Evolutionary conservation across 2,888 invertebrate species (phyloP), one percentile per base, ranked within the genome.

Genomic region (Drosophila atripex): DNA sequence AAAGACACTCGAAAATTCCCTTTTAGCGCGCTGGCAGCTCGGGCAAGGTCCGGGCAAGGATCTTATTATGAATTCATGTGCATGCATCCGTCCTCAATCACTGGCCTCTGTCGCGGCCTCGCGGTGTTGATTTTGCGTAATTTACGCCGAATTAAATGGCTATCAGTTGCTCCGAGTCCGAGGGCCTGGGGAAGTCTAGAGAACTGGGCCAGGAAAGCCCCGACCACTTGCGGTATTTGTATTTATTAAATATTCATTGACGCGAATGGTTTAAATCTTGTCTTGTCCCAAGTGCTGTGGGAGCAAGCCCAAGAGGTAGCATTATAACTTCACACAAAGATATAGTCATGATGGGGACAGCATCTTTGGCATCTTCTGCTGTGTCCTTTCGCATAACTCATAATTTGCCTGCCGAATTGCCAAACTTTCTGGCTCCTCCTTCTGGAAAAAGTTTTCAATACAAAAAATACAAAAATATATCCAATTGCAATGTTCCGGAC

Each of bases 101-200:
- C 73, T 80, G 75, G 58, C 49, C 35, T n/a, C n/a, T 30, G 28
- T 16, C 12, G 38, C 28, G 55, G 46, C 50, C 53, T 76, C 76
- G 61, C 65, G 69, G 69, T 85, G 83, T 87, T 85, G 79, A 83
- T 85, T 85, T 82, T 87, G 77, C 79, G 79, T 83, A 87, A 87
- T 83, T 83, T 85, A 71, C 71, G 73, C 69, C 56, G 77, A 78
- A 87, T 83, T 83, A 83, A 83, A 87, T 80, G 85, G 82, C 77
- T 85, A 80, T 82, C 86, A 83, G 57, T 73, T 16, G 73, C 52
- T 49, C 43, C 23, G 12, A 14, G 30, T 3, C 8, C 9, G 41
- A 6, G 39, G 16, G 8, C 7, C 7, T 2, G 12, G 43, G 12
- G 14, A 2, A 11, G 18, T 41, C 11, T 11, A 5, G 21, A 11